Conservation (phyloP, 2,113 vertebrate species). For the Balaeniceps rex region DNA sequence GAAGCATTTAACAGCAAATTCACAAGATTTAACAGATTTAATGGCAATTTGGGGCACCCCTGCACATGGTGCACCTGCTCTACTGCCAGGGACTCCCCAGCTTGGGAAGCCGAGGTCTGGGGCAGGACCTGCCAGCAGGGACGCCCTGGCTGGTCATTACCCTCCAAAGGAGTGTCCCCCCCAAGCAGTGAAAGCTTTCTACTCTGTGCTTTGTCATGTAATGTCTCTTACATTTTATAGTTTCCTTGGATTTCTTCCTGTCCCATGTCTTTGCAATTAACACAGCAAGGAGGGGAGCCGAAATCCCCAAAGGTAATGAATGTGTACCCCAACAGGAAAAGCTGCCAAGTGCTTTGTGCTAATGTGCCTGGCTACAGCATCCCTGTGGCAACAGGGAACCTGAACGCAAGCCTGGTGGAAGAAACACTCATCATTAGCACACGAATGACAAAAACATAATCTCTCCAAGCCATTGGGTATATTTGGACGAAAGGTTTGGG, state of each 20-base stretch:
- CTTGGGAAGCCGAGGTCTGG: neutral
- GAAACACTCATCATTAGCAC: neutral
- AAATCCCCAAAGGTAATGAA: neutral
- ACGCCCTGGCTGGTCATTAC: neutral
- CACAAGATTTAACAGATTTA: neutral
- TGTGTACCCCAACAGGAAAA: neutral
- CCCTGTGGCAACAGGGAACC: neutral
- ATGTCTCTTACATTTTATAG: neutral
- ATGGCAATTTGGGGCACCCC: neutral
- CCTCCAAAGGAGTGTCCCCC: neutral
- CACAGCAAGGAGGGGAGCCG: neutral
- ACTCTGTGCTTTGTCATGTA: neutral
- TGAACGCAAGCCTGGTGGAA: fast-evolving
- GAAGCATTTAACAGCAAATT: constrained; percentile 5
- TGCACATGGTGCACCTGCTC: neutral
- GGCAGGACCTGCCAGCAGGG: fast-evolving
- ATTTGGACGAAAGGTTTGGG: neutral
- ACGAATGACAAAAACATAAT: fast-evolving
- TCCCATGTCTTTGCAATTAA: neutral
- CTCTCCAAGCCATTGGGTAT: neutral
- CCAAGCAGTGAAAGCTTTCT: neutral
- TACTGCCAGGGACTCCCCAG: neutral
- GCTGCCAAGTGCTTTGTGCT: neutral
- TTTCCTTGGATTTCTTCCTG: neutral
- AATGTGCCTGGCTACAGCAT: neutral